Evolutionary conservation across 2,888 invertebrate species (phyloP).

Genomic region (Tineola bisselliella): DNA sequence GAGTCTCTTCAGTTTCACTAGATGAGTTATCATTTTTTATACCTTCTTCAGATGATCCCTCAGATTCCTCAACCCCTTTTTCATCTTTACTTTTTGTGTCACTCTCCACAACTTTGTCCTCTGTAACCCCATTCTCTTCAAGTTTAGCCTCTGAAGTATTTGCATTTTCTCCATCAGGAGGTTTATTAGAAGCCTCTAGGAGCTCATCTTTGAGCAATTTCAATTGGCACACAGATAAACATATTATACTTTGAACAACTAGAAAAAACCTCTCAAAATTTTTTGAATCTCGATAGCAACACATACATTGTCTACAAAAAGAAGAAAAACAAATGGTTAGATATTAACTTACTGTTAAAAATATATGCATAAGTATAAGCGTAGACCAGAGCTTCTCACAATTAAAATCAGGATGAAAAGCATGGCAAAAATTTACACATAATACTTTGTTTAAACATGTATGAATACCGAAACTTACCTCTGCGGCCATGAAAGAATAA

Average conservation of each 20-base stretch:
- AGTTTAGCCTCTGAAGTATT: constrained; percentile 22
- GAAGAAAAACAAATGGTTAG: too few species aligned
- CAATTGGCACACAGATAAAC: constrained; percentile 83
- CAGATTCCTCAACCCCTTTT: neutral
- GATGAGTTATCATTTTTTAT: constrained; percentile 26
- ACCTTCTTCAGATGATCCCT: neutral
- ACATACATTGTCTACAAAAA: constrained; percentile 87
- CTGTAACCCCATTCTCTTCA: constrained; percentile 21
- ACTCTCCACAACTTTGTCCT: constrained; percentile 16
- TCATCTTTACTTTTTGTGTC: neutral
- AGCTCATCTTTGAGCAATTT: constrained; percentile 75
- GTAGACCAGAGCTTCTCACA: too few species aligned
- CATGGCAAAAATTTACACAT: too few species aligned
- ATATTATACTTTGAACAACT: constrained; percentile 87
- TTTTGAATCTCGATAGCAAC: constrained; percentile 91
- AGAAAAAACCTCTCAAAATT: constrained; percentile 92
- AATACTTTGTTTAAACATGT: neutral
- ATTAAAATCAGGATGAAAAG: too few species aligned
- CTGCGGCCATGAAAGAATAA: constrained; percentile 90
- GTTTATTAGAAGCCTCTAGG: constrained; percentile 42
- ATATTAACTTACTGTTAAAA: too few species aligned
- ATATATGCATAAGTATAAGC: too few species aligned
- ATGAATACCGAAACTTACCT: constrained; percentile 62
- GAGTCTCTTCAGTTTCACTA: constrained; percentile 23
- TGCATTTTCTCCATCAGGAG: constrained; percentile 29